phyloP scores from a whole-genome alignment of 2,888 invertebrate species.

The Ametastegia equiseti region DNA sequence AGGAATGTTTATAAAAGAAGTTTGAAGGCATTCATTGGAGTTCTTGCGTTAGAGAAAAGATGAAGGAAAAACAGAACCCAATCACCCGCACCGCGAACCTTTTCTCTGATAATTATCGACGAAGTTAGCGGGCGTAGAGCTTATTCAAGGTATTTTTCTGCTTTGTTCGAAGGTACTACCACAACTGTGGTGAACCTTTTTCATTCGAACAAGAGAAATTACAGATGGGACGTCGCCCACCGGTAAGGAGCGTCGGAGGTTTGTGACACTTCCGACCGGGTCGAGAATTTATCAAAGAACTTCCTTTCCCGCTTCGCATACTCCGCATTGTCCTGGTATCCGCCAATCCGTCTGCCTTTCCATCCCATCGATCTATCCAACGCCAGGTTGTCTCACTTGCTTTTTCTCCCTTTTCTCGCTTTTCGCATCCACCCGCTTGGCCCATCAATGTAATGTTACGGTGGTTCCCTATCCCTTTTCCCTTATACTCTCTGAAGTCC shows the following conservation, averaged over 20 bases:
- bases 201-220: conserved; percentile 40
- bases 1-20: background rate
- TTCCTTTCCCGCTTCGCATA: conserved; percentile 40
- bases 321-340: conserved; percentile 38
- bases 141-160: conserved; percentile 38
- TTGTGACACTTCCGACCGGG: conserved; percentile 40
- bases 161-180: conserved; percentile 38
- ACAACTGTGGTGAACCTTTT: background rate
- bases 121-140: conserved; percentile 35
- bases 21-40: background rate
- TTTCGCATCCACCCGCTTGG: background rate
- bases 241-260: conserved; percentile 26
- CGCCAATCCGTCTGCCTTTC: conserved; percentile 39
- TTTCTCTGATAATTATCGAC: conserved; percentile 33
- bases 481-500: background rate
- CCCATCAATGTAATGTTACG: conserved; percentile 9
- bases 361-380: conserved; percentile 35
- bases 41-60: conserved; percentile 11
- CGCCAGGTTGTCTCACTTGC: conserved; percentile 4
- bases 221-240: conserved; percentile 27
- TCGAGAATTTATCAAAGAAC: conserved; percentile 42
- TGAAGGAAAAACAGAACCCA: conserved; percentile 33
- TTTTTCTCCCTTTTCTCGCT: background rate
- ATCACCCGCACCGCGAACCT: conserved; percentile 34
- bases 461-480: background rate